Conservation (phyloP, 1,140 invertebrate genomes). For the Lepidurus couesii region DNA sequence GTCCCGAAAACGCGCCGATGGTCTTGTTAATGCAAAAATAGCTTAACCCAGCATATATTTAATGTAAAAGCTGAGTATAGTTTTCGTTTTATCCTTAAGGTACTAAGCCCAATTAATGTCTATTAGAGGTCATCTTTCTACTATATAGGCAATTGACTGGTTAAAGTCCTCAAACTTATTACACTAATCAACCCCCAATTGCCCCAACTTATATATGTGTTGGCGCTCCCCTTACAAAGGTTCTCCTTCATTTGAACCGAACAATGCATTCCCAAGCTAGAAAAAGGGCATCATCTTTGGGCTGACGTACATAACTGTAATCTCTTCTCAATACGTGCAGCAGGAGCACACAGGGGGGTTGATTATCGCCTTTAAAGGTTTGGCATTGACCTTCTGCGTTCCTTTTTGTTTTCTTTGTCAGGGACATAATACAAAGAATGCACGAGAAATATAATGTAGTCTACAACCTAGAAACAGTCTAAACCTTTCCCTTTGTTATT, state of each 20-base stretch:
- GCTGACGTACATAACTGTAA: neutral
- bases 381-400: neutral
- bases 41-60: neutral
- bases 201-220: neutral
- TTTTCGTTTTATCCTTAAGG: neutral
- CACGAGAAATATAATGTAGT: too few relatives aligned
- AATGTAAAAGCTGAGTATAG: too few relatives aligned
- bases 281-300: neutral
- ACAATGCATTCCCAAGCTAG: neutral
- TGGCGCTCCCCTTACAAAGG: neutral
- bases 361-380: neutral
- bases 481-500: neutral
- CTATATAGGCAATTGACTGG: neutral
- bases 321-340: conserved; percentile 8
- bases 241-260: conserved; percentile 1
- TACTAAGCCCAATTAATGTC: neutral
- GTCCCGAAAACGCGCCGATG: too few relatives aligned
- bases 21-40: neutral
- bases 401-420: neutral
- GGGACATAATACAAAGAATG: neutral
- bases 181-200: neutral
- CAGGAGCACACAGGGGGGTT: neutral
- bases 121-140: neutral
- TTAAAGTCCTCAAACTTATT: neutral
- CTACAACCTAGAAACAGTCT: neutral